Evolutionary conservation across 2,113 vertebrate species (phyloP).

Genomic region (Ornithorhynchus anatinus): DNA sequence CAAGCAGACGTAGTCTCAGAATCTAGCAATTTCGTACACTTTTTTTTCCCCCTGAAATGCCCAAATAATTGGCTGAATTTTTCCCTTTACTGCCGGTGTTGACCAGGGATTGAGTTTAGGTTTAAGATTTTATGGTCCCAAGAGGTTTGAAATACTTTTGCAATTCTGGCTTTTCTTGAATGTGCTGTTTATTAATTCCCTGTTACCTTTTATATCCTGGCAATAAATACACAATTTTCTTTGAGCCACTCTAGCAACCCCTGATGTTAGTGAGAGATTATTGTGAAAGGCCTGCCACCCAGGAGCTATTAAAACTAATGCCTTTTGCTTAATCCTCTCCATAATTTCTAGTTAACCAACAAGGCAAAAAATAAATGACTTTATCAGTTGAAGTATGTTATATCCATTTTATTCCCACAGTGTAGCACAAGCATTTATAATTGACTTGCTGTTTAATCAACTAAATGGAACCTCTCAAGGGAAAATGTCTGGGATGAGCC

Average conservation of each 20-base stretch:
- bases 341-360: neutral
- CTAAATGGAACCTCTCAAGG: constrained; percentile 2
- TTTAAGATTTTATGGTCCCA: too few species aligned
- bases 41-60: too few species aligned
- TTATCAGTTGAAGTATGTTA: neutral
- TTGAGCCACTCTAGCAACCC: neutral
- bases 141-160: neutral
- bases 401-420: neutral
- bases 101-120: too few species aligned
- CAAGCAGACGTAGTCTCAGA: too few species aligned
- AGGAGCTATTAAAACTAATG: constrained; percentile 1
- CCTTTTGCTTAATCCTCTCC: neutral
- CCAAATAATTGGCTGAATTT: too few species aligned
- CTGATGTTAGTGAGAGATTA: neutral
- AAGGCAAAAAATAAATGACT: constrained; percentile 1
- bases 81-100: too few species aligned
- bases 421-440: constrained; percentile 22
- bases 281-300: neutral
- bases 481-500: neutral
- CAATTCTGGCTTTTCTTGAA: neutral
- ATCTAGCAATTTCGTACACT: too few species aligned
- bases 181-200: neutral
- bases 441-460: constrained; percentile 19
- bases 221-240: neutral
- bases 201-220: neutral